A percentile compares a stretch with the other conserved stretches of the same genome.
These are phyloP conservation scores for Mohoua ochrocephala DNA, from an alignment of 2,113 vertebrate genomes.

Conservation along the genomic window DNA sequence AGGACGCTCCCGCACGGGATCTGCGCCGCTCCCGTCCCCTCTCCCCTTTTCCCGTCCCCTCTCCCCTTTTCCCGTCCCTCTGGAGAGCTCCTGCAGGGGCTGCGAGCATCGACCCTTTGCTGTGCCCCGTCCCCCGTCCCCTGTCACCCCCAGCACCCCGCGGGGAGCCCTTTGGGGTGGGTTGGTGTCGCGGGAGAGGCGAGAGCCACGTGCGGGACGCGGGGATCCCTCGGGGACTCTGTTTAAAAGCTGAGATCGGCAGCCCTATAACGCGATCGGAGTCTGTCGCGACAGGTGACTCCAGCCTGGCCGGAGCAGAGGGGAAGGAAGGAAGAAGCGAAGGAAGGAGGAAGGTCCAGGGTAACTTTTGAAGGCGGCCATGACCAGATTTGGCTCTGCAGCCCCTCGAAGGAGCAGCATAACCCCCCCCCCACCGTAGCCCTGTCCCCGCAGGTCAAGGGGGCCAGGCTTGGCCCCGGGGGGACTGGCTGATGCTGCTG, in stretches of 20 bases:
- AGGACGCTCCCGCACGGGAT: accelerated
- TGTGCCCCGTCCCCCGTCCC: accelerated
- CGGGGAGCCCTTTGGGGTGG: neutral
- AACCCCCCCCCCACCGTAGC: accelerated
- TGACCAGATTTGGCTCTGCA: neutral
- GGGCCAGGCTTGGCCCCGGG: accelerated
- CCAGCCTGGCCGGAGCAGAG: neutral
- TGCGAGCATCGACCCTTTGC: neutral
- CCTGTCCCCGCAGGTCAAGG: neutral
- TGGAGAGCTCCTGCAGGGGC: neutral
- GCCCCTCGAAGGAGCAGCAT: neutral
- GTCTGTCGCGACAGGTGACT: neutral
- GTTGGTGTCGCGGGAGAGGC: accelerated
- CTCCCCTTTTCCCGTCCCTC: accelerated
- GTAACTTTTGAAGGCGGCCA: neutral
- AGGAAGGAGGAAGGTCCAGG: neutral
- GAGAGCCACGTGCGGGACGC: neutral
- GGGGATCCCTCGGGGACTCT: accelerated
- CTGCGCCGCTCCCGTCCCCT: neutral
- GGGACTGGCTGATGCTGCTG: neutral
- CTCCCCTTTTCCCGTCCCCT: accelerated
- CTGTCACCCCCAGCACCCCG: accelerated
- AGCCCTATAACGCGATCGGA: accelerated
- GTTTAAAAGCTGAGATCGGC: neutral
- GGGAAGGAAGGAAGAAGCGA: neutral